phyloP scores from a whole-genome alignment of 2,797 vertebrate genomes.

The Sebastes miniatus region DNA sequence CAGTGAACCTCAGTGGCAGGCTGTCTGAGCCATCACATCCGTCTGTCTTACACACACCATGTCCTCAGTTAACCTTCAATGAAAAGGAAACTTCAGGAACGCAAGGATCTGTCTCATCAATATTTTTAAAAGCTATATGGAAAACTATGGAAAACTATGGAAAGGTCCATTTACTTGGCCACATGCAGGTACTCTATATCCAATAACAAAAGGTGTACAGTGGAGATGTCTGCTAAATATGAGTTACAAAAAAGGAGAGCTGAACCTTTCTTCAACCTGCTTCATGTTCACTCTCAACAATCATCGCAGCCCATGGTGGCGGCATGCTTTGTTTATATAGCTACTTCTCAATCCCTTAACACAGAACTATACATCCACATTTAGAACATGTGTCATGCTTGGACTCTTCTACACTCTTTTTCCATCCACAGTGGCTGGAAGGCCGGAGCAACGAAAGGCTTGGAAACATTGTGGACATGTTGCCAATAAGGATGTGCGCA shows the following conservation, averaged over 20 bases:
- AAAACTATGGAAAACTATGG: not conserved
- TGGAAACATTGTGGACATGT: not conserved
- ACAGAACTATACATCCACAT: not conserved
- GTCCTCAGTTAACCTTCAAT: constrained; percentile 54
- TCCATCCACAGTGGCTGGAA: not conserved
- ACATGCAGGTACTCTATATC: not conserved
- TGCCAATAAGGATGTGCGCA: not conserved
- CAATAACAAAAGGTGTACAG: not conserved
- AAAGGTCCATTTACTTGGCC: not conserved
- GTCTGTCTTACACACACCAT: constrained; percentile 12
- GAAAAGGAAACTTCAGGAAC: constrained; percentile 2
- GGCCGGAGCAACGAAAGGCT: not conserved
- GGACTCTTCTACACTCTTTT: not conserved
- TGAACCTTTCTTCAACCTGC: not conserved
- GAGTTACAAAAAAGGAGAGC: not conserved
- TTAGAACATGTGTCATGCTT: not conserved
- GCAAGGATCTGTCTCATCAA: not conserved
- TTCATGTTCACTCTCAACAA: not conserved
- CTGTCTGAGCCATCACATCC: constrained; percentile 13
- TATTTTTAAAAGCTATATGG: not conserved
- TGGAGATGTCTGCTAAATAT: not conserved
- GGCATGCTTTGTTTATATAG: not conserved
- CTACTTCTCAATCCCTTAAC: not conserved
- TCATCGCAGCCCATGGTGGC: not conserved
- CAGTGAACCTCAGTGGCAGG: not conserved